Base-by-base conservation (phyloP, 2,113 vertebrate species). In the Coregonus clupeaformis region DNA sequence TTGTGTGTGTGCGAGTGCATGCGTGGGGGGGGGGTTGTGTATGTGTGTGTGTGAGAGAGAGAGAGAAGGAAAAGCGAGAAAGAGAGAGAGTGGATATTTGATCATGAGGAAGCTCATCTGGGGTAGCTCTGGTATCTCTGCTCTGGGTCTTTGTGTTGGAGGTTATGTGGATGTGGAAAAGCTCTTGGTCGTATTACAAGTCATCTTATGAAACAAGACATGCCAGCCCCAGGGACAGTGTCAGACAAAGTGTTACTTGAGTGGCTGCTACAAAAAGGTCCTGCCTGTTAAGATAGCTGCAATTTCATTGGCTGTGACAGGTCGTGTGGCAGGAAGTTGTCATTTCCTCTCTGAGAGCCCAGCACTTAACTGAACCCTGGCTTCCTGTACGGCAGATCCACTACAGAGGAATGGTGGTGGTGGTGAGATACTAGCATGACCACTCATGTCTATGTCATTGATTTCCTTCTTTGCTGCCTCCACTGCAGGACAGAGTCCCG, bases 401-500 rank as follows among this genome's bases (percentile, higher is more conserved):
- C 36, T 11, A 42, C 36, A 11, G 36, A 68, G 60, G 20, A 12
- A 72, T 67, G n/a, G 22, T 24, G 18, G 59, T 62, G 59, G 60
- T 24, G n/a, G 18, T n/a, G 60, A 62, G 60, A n/a, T 11, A 62
- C 20, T 11, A 11, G 36, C 36, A 42, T 42, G 36, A 42, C 36
- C 36, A 0, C 9, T 22, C 60, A 62, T 62, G 18, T 24, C 60
- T n/a, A n/a, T 62, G 3, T 62, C 47, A 64, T 47, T 81, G 62
- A 84, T 73, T 60, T 13, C 71, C 64, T 71, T 57, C 25, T 74
- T 6, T 14, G 16, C 63, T 75, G 60, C 30, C 11, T 78, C 64
- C 20, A 67, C 71, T 77, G 3, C 83, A 99, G 97, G 86, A 80
- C 91, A 82, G 94, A 94, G 86, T 93, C 91, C 88, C 94, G 91